Evolutionary conservation across 2,888 invertebrate species (phyloP), one percentile per base, ranked within the genome.

Genomic region (Helobdella robusta): DNA sequence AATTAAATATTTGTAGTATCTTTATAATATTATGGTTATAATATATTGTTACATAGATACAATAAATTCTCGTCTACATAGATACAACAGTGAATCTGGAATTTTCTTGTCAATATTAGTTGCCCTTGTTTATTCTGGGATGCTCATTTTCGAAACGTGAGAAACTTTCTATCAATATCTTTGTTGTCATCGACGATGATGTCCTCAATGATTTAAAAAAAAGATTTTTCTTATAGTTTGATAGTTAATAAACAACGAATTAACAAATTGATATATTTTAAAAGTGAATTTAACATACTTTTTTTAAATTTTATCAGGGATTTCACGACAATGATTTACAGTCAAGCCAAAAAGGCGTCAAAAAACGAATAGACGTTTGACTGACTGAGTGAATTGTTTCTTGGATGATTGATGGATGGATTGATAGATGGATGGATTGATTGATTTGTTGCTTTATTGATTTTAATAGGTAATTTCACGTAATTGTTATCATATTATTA

Each of bases 71-170:
- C 44, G 18, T 44, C 30, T 34, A 35, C 25, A n/a, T 23, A 62
- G 62, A 28, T 32, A 50, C 50, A 36, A 62, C 20, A 62, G 62
- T 50, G 62, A 62, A n/a, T 30, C 50, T 32, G 62, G 62, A 28
- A 25, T 62, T 18, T 62, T 62, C 35, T 30, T 62, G 28, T 25
- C 50, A 23, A 11, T 62, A 8, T 18, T 50, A 23, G 32, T 50
- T 28, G 34, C 62, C 28, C 44, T 46, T 8, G 30, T 50, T n/a
- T 62, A 62, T 28, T 50, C 32, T 5, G 50, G 23, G 1, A 35
- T 34, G 34, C 20, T n/a, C 34, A 28, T 50, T 28, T 48, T 48
- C 15, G 28, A 36, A 60, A 23, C 15, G 46, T 60, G 4, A n/a
- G 59, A 20, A 34, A 23, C 32, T 20, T 15, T 23, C 25, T 20